phyloP scores from a whole-genome alignment of 2,113 vertebrate species.

The Sebastes schlegelii region DNA sequence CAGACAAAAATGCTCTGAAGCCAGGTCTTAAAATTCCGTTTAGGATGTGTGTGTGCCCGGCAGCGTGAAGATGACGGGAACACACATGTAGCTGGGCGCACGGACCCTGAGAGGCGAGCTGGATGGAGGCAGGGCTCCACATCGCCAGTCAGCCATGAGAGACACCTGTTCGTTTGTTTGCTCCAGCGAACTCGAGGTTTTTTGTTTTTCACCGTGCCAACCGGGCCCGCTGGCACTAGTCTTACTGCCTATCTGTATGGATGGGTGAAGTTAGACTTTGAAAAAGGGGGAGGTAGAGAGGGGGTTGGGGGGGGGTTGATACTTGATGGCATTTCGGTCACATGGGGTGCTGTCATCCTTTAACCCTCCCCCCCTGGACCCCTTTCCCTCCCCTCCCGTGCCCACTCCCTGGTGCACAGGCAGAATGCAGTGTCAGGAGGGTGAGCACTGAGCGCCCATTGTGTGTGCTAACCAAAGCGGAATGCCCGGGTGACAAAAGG shows the following conservation, averaged over 20 bases:
- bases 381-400: conserved; percentile 64
- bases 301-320: conserved; percentile 38
- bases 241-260: conserved; percentile 80
- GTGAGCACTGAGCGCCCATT: conserved; percentile 86
- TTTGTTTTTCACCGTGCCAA: conserved; percentile 71
- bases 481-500: conserved; percentile 88
- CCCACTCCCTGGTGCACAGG: conserved; percentile 81
- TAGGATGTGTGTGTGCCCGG: conserved; percentile 73
- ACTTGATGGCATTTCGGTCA: conserved; percentile 86
- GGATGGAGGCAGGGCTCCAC: conserved; percentile 53
- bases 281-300: not conserved
- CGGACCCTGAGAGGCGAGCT: conserved; percentile 40
- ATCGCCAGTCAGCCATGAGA: conserved; percentile 69
- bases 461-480: conserved; percentile 88
- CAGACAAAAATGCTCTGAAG: conserved; percentile 65
- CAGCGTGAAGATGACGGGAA: conserved; percentile 64
- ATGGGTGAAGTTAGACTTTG: conserved; percentile 64
- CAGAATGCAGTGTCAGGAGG: conserved; percentile 89
- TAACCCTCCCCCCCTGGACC: conserved; percentile 62
- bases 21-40: conserved; percentile 79
- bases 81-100: conserved; percentile 71
- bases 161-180: conserved; percentile 83
- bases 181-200: conserved; percentile 50
- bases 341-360: conserved; percentile 81
- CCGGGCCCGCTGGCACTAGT: conserved; percentile 71